phyloP scores from a whole-genome alignment of 2,113 vertebrate genomes.

The Pseudorasbora parva region DNA sequence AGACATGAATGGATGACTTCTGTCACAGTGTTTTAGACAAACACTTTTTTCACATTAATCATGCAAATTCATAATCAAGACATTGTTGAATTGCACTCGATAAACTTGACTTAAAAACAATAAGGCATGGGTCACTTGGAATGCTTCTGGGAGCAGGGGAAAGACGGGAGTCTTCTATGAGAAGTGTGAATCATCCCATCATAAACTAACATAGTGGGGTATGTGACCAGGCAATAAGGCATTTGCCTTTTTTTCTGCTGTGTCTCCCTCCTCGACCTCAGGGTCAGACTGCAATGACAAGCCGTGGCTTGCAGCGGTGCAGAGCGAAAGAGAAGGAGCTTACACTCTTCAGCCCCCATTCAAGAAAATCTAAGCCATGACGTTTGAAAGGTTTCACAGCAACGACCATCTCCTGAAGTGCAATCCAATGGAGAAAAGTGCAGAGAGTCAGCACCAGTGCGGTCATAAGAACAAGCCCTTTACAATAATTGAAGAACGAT shows the following conservation, averaged over 20 bases:
- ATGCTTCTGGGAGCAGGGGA: background rate
- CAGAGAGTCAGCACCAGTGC: background rate
- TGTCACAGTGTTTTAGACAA: background rate
- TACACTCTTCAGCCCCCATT: conserved; percentile 9
- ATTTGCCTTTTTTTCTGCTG: conserved; percentile 56
- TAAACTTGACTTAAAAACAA: background rate
- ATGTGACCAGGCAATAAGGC: conserved; percentile 55
- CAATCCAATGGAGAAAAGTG: background rate
- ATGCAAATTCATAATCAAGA: background rate
- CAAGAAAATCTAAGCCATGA: conserved; percentile 31
- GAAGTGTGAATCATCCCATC: conserved; percentile 10
- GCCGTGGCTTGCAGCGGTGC: conserved; percentile 69
- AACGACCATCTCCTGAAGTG: conserved; percentile 18
- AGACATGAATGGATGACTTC: background rate
- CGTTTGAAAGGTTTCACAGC: background rate
- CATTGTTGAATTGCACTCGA: background rate
- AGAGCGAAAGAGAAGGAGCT: conserved; percentile 6
- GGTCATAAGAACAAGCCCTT: background rate
- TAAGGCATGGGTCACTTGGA: background rate
- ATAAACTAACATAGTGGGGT: background rate
- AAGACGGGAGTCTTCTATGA: background rate
- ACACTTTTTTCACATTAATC: background rate
- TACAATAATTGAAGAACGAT: conserved; percentile 21
- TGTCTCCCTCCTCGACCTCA: conserved; percentile 68
- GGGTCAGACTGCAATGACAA: conserved; percentile 76